phyloP scores from a whole-genome alignment of 2,113 vertebrate species.

The Syrrhaptes paradoxus region DNA sequence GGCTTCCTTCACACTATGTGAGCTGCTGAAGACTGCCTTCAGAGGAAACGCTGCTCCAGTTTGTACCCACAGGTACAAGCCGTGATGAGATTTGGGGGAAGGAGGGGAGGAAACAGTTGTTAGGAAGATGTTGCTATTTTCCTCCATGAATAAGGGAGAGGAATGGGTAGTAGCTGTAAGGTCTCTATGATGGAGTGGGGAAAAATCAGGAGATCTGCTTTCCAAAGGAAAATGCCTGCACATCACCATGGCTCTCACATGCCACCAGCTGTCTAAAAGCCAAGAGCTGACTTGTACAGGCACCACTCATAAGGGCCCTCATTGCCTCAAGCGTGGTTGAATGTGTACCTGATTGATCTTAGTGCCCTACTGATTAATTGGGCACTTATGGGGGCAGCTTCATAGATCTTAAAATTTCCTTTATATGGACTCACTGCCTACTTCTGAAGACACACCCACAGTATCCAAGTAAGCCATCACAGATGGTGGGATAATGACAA shows the following conservation, averaged over 20 bases:
- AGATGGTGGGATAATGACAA: not conserved
- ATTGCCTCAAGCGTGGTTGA: not conserved
- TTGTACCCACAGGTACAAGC: not conserved
- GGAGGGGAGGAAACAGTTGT: not conserved
- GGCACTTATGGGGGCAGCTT: not conserved
- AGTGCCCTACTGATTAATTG: rapidly evolving
- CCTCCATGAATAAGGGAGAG: not conserved
- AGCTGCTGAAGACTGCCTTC: not conserved
- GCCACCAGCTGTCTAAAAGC: not conserved
- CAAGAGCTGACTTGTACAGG: not conserved
- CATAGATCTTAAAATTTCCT: not conserved
- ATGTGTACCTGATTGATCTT: not conserved
- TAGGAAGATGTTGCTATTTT: not conserved
- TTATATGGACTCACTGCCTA: not conserved
- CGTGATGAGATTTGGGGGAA: not conserved
- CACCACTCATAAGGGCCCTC: not conserved
- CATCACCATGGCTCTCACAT: not conserved
- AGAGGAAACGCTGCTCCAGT: not conserved
- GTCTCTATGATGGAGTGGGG: not conserved
- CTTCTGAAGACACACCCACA: not conserved
- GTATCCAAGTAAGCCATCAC: rapidly evolving
- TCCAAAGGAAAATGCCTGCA: not conserved
- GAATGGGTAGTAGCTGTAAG: not conserved
- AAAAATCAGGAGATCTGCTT: not conserved
- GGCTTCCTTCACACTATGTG: not conserved